A percentile compares a stretch with the other conserved stretches of the same genome.
Evolutionary conservation across 2,113 vertebrate species (phyloP).

Genomic region (Oryzias celebensis): DNA sequence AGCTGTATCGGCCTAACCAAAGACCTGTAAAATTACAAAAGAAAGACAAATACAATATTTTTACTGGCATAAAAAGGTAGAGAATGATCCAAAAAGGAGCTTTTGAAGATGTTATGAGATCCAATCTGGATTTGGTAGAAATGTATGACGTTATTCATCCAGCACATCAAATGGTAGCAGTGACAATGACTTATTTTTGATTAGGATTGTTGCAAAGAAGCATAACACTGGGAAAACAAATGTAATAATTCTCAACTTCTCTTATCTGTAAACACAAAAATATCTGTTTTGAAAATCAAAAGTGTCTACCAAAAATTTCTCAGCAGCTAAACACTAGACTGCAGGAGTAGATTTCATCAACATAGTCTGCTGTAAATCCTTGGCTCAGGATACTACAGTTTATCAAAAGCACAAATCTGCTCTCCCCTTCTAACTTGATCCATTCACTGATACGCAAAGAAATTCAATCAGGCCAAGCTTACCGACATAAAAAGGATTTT

Average conservation of each 20-base stretch:
- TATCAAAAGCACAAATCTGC: conserved; percentile 76
- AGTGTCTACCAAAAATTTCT: conserved; percentile 47
- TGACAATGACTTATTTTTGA: too few species aligned
- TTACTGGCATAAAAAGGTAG: not conserved
- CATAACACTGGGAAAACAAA: conserved; percentile 1
- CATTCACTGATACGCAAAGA: conserved; percentile 77
- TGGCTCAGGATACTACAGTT: conserved; percentile 74
- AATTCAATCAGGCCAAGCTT: conserved; percentile 79
- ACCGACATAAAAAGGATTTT: conserved; percentile 76
- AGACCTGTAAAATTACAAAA: not conserved
- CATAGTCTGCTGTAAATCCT: conserved; percentile 68
- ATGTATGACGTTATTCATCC: too few species aligned
- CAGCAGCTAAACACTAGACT: conserved; percentile 30
- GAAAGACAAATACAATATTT: not conserved
- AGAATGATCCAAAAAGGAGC: not conserved
- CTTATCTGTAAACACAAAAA: conserved; percentile 29
- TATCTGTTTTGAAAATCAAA: conserved; percentile 41
- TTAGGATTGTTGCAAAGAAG: too few species aligned
- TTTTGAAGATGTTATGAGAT: not conserved
- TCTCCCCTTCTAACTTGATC: conserved; percentile 76
- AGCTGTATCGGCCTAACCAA: not conserved
- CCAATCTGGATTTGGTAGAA: too few species aligned
- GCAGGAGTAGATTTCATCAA: conserved; percentile 72
- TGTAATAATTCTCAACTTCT: conserved; percentile 26
- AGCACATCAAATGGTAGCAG: too few species aligned